Conservation (phyloP, 2,113 vertebrate genomes). For the Penelope pileata region DNA sequence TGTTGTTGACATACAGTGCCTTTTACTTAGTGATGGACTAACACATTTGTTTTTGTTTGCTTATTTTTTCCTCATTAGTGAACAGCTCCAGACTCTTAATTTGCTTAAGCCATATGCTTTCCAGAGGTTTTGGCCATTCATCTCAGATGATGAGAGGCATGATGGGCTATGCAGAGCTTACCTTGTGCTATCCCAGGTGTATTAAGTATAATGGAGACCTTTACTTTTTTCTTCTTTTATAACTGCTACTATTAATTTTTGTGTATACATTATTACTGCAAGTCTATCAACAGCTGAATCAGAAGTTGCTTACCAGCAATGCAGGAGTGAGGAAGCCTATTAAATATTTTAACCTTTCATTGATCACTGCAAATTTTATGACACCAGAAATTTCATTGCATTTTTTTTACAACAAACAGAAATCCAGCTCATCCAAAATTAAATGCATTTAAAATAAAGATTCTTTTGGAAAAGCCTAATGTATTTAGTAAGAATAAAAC, state of each 20-base stretch:
- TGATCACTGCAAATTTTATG: not conserved
- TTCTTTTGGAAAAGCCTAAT: not conserved
- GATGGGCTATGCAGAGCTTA: not conserved
- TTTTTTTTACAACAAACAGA: not conserved
- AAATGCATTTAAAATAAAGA: not conserved
- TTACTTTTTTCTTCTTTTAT: not conserved
- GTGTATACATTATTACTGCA: not conserved
- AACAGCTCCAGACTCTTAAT: slow-evolving; percentile 25
- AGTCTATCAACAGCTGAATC: not conserved
- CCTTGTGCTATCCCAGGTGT: not conserved
- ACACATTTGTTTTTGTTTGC: slow-evolving; percentile 44
- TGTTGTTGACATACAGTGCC: slow-evolving; percentile 33
- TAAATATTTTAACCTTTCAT: slow-evolving; percentile 10
- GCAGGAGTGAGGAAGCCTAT: not conserved
- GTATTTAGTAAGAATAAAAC: not conserved
- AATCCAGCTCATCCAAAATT: not conserved
- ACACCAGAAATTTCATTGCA: not conserved
- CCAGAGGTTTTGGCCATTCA: slow-evolving; percentile 12
- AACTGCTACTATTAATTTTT: not conserved
- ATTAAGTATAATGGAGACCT: not conserved
- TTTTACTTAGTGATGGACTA: slow-evolving; percentile 53
- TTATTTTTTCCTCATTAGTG: slow-evolving; percentile 39
- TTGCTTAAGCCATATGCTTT: slow-evolving; percentile 55
- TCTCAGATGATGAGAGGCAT: not conserved
- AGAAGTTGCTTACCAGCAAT: not conserved